phyloP scores from a whole-genome alignment of 2,888 invertebrate species.

The Dicroscelio sp. region DNA sequence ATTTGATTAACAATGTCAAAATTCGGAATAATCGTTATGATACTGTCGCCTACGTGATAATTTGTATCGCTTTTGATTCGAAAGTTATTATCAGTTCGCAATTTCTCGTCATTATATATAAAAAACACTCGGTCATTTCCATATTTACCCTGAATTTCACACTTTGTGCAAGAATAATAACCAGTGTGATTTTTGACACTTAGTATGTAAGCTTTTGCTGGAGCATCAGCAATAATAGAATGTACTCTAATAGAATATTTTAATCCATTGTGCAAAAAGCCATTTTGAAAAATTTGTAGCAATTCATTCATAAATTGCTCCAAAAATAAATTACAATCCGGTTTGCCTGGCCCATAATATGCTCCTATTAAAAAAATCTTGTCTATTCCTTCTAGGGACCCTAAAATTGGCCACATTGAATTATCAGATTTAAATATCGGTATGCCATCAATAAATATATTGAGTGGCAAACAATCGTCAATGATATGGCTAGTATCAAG shows the following conservation, averaged over 20 bases:
- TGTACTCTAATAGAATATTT: slow-evolving; percentile 13
- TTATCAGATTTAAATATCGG: too few species aligned
- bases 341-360: too few species aligned
- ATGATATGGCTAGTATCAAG: too few species aligned
- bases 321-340: too few species aligned
- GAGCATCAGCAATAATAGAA: slow-evolving; percentile 80
- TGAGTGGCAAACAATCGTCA: too few species aligned
- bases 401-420: too few species aligned
- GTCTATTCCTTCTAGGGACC: too few species aligned
- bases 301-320: too few species aligned
- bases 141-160: background rate
- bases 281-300: too few species aligned
- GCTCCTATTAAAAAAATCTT: too few species aligned
- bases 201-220: slow-evolving; percentile 76
- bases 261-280: slow-evolving; percentile 53
- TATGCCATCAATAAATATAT: too few species aligned
- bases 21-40: slow-evolving; percentile 16
- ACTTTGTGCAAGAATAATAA: slow-evolving; percentile 63
- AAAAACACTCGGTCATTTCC: background rate
- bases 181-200: slow-evolving; percentile 81
- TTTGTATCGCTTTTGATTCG: background rate
- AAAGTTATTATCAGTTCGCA: background rate
- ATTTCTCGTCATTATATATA: background rate
- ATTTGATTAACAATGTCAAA: slow-evolving; percentile 14
- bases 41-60: background rate